Conservation (phyloP, 2,113 vertebrate genomes). For the Actinemys pallida region DNA sequence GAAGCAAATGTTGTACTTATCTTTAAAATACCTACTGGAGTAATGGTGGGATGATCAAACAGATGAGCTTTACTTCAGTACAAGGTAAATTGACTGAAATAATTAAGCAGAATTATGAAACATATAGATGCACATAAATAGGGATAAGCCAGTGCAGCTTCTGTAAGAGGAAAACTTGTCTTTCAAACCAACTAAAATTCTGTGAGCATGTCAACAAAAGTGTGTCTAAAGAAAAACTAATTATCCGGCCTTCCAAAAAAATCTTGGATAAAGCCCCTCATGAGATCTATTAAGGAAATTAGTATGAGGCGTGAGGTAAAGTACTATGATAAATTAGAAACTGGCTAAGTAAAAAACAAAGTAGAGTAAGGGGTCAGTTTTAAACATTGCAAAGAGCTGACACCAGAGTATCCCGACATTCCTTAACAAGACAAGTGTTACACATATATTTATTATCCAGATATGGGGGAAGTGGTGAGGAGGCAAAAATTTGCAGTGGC, state of each 20-base stretch:
- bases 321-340: background rate
- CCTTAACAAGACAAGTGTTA: background rate
- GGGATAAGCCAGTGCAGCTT: conserved; percentile 9
- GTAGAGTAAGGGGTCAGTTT: background rate
- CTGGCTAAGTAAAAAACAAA: background rate
- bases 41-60: background rate
- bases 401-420: background rate
- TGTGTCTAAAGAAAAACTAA: background rate
- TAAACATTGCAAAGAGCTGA: background rate
- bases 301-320: background rate
- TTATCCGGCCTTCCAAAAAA: background rate
- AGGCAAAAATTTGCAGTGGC: background rate
- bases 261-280: background rate
- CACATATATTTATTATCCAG: background rate
- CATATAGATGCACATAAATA: accelerated
- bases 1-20: background rate
- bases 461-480: background rate
- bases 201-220: background rate
- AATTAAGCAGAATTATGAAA: conserved; percentile 1
- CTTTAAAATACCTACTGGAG: background rate
- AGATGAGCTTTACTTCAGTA: background rate
- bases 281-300: background rate
- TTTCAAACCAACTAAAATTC: background rate
- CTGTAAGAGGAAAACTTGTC: background rate
- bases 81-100: background rate